Base-by-base conservation (phyloP, 2,797 vertebrate species). In the Cryptoprocta ferox region DNA sequence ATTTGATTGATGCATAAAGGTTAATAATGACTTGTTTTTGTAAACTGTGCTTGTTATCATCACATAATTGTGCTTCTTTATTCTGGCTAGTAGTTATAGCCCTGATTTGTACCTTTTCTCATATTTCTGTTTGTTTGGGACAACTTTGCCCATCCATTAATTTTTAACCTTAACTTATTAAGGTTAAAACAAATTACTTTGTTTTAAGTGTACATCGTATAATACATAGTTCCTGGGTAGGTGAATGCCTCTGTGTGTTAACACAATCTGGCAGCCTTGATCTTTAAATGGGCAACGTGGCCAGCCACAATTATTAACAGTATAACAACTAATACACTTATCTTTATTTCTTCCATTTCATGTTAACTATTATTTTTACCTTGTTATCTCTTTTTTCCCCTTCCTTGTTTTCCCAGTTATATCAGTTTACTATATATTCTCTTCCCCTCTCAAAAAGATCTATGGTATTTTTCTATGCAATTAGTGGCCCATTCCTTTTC, bases 121-220 rank as follows among this genome's bases (percentile, higher is more conserved):
- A 2, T 45, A 61, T 88, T 95, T 95, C 45, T 88, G 91, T 94
- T 73, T 76, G 48, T 89, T 86, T 91, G 68, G 63, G 39, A 76
- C 4, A 86, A 53, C 63, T 94, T 59, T 97, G 37, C 53, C 78
- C 79, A 82, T 50, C 56, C 68, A 93, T 37, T 91, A 66, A 94
- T 94, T 88, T 92, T 91, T 86, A 97, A 96, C 48, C 70, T 96
- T 48, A 42, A 48, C 7, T 96, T 96, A 93, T 42, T 92, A 96
- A 85, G 63, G 45, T 85, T 94, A 91, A 61, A 91, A 80, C n/a
- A 95, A 96, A 96, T 89, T 42, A 90, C 18, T 70, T 71, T 79
- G 56, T 76, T 94, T 97, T 90, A 95, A 78, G 66, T 82, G 35
- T 45, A 70, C 7, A 32, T 78, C 50, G 78, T 28, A 89, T 28